Conservation (phyloP, 2,113 vertebrate species). For the Tyto alba region DNA sequence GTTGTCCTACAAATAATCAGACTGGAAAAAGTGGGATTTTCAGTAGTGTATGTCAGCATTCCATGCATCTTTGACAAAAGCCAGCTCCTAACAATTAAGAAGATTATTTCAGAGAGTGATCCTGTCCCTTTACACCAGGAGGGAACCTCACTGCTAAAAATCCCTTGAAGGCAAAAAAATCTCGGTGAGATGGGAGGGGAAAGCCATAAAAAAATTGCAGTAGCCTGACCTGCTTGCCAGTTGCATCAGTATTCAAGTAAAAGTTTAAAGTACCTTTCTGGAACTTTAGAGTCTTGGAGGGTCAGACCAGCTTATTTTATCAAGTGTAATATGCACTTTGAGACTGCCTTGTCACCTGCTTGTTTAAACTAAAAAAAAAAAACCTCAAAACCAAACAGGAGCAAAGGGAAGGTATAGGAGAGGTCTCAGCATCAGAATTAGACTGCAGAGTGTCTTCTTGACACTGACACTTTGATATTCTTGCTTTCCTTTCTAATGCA, state of each 20-base stretch:
- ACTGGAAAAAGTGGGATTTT: neutral
- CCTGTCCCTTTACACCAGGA: neutral
- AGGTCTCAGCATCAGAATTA: slow-evolving; percentile 9
- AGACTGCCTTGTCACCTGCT: slow-evolving; percentile 34
- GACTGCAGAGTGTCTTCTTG: neutral
- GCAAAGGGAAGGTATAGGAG: slow-evolving; percentile 23
- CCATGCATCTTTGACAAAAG: neutral
- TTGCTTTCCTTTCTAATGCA: slow-evolving; percentile 19
- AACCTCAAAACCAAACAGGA: slow-evolving; percentile 31
- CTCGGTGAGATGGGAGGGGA: no score
- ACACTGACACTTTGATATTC: slow-evolving; percentile 4
- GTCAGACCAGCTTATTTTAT: slow-evolving; percentile 14
- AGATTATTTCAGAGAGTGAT: slow-evolving; percentile 16
- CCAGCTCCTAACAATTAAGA: neutral
- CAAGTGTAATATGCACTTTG: slow-evolving; percentile 13
- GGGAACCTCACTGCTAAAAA: slow-evolving; percentile 29
- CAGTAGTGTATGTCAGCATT: neutral
- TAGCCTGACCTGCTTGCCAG: slow-evolving; percentile 19
- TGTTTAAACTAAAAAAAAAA: slow-evolving; percentile 2
- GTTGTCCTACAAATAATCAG: neutral
- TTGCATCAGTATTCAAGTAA: slow-evolving; percentile 60
- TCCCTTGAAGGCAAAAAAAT: slow-evolving; percentile 3
- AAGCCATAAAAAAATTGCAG: slow-evolving; percentile 6
- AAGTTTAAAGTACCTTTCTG: slow-evolving; percentile 50
- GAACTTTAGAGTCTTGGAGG: slow-evolving; percentile 6